Conservation (phyloP, 2,113 vertebrate genomes). For the Anolis sagrei region DNA sequence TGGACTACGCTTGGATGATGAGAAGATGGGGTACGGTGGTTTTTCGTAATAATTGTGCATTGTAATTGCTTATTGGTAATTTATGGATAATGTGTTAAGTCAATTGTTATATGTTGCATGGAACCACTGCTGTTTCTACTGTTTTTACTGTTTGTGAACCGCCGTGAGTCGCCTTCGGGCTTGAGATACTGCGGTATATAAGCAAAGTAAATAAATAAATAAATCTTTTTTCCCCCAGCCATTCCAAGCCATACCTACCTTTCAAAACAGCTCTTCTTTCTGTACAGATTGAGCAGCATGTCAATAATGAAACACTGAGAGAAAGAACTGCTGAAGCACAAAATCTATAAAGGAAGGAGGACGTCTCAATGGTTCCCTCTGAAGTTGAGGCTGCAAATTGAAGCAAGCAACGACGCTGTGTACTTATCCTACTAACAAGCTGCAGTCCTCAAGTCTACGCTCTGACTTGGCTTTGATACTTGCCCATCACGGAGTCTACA, state of each 20-base stretch:
- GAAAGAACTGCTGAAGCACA: neutral
- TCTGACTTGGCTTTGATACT: neutral
- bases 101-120: too few relatives aligned
- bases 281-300: conserved; percentile 7
- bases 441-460: neutral
- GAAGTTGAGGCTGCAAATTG: neutral
- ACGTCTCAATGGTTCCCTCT: neutral
- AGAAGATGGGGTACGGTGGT: too few relatives aligned
- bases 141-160: too few relatives aligned
- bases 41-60: too few relatives aligned
- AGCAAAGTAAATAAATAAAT: too few relatives aligned
- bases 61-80: too few relatives aligned
- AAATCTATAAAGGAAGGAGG: neutral
- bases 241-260: rapidly evolving
- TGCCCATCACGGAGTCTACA: neutral
- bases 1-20: too few relatives aligned
- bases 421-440: neutral
- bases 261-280: conserved; percentile 19
- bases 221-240: neutral
- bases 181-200: too few relatives aligned
- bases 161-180: too few relatives aligned
- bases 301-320: neutral
- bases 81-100: too few relatives aligned
- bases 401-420: neutral
- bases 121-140: too few relatives aligned